A percentile compares a stretch with the other conserved stretches of the same genome.
Conservation (phyloP, 2,797 vertebrate species). For the Etheostoma perlongum region DNA sequence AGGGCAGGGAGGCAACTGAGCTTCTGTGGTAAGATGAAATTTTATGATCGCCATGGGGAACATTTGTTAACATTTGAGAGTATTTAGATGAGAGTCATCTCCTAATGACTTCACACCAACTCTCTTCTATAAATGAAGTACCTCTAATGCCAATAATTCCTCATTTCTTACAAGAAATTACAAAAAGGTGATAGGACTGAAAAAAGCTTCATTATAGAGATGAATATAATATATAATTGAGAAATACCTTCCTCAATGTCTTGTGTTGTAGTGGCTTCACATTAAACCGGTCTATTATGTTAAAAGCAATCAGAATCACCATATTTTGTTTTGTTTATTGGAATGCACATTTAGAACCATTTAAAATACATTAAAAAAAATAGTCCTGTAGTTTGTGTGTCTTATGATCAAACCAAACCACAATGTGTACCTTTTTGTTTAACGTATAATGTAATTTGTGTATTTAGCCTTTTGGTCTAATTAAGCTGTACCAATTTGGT, state of each 20-base stretch:
- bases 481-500: no score
- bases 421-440: no score
- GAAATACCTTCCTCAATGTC: background rate
- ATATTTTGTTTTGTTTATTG: background rate
- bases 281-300: background rate
- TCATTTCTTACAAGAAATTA: constrained; percentile 32
- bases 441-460: no score
- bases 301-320: background rate
- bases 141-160: constrained; percentile 37
- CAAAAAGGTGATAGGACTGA: constrained; percentile 14
- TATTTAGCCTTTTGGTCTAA: no score
- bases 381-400: no score
- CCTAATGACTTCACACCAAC: constrained; percentile 35
- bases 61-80: constrained; percentile 54
- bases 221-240: background rate
- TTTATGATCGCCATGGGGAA: constrained; percentile 63
- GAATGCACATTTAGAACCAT: no score
- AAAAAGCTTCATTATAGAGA: background rate
- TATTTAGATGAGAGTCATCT: constrained; percentile 44
- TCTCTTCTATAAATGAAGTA: constrained; percentile 30
- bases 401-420: no score
- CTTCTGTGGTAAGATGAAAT: constrained; percentile 41
- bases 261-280: background rate
- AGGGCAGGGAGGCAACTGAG: constrained; percentile 15
- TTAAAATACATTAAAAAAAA: no score